Evolutionary conservation across 2,888 invertebrate species (phyloP), one percentile per base, ranked within the genome.

Genomic region (Onchidella celtica): DNA sequence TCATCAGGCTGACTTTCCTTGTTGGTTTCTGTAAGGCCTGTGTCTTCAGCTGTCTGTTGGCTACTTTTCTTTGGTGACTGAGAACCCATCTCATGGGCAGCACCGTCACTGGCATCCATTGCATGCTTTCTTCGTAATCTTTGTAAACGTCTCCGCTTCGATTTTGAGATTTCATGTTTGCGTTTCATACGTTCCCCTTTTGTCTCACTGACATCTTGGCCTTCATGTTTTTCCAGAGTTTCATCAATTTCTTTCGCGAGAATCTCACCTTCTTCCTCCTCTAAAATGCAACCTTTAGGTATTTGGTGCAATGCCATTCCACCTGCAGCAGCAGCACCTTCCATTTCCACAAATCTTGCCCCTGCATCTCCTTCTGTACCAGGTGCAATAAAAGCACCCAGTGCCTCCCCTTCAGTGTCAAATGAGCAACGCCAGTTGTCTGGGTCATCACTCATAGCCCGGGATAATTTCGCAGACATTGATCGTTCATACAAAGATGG

Each of bases 401-500:
- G 1, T n/a, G 14, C 65, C 21, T 55, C 73, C 29, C 34, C 3
- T 47, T 72, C 73, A 21, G n/a, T 17, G 0, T 36, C 65, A 17
- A 73, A 66, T 0, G 47, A 47, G 27, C 2, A 17, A 17, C 55
- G 24, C 79, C 63, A 73, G 34, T 65, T 65, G 1, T 29, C 17
- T 0, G 65, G 65, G 17, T 79, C 79, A 65, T 79, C 79, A 73
- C 79, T 79, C 1, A n/a, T 24, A 27, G 72, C 78, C 27, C 84
- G 74, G 6, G 85, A 85, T 47, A 84, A 69, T 27, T 63, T 61
- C 17, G 84, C 84, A 11, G 85, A 84, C 83, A 84, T 80, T 66
- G 84, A 83, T 66, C 84, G 78, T 29, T 83, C 78, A 65, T 85
- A 84, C 14, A 84, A 65, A 38, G 83, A 83, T 21, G 85, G 83